A percentile compares a stretch with the other conserved stretches of the same genome.
phyloP scores from a whole-genome alignment of 2,888 invertebrate genomes.

The Parapristionchus giblindavisi region DNA sequence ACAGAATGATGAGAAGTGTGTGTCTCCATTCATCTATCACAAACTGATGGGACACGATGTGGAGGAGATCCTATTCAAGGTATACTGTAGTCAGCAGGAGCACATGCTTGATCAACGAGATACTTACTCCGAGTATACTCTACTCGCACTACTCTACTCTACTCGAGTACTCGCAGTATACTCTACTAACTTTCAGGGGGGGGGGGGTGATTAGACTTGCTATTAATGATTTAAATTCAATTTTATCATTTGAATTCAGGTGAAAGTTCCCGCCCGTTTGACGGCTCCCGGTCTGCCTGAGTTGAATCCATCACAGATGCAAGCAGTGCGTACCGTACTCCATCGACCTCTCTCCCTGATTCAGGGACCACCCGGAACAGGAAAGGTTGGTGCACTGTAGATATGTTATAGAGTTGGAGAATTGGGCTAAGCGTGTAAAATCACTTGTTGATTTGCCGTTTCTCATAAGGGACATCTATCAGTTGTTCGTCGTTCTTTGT shows the following conservation, averaged over 20 bases:
- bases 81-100: conserved; percentile 29
- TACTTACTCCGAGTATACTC: too few species aligned
- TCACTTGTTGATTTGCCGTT: not conserved
- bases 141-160: too few species aligned
- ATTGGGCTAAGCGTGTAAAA: not conserved
- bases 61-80: conserved; percentile 73
- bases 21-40: conserved; percentile 97
- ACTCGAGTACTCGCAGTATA: too few species aligned
- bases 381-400: conserved; percentile 45
- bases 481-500: conserved; percentile 5
- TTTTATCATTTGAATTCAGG: conserved; percentile 18
- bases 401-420: not conserved
- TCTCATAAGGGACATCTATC: not conserved
- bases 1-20: conserved; percentile 93
- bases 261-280: conserved; percentile 85
- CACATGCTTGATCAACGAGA: too few species aligned
- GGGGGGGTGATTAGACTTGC: too few species aligned
- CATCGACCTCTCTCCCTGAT: conserved; percentile 94
- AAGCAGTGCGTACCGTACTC: conserved; percentile 96
- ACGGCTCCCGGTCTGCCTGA: conserved; percentile 95
- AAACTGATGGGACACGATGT: conserved; percentile 83
- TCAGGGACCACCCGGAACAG: conserved; percentile 77
- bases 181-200: too few species aligned
- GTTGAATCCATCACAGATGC: conserved; percentile 95
- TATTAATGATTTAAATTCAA: not conserved